Evolutionary conservation across 2,888 invertebrate genomes (phyloP).

Genomic region (Napeogenes sylphis): DNA sequence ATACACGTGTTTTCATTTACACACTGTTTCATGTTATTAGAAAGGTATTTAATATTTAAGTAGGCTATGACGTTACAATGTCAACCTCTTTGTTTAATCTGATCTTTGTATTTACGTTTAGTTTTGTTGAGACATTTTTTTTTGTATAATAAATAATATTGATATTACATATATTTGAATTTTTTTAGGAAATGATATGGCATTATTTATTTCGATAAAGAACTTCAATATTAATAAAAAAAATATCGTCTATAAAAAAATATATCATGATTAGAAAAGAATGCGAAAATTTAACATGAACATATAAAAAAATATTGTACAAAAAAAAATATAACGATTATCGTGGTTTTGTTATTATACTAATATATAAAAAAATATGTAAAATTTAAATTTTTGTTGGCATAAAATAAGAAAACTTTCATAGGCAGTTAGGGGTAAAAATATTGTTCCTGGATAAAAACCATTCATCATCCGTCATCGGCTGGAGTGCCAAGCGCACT

Average conservation of each 20-base stretch:
- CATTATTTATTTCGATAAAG: too few relatives aligned
- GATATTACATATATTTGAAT: not conserved
- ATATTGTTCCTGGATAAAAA: constrained; percentile 54
- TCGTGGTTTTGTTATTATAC: too few relatives aligned
- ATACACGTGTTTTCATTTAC: too few relatives aligned
- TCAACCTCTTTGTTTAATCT: constrained; percentile 2
- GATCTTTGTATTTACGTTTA: too few relatives aligned
- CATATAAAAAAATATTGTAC: too few relatives aligned
- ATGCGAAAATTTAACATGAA: too few relatives aligned
- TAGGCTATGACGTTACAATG: constrained; percentile 8
- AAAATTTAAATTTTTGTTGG: constrained; percentile 4
- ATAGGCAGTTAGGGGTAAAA: constrained; percentile 53
- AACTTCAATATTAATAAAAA: too few relatives aligned
- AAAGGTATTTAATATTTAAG: constrained; percentile 7
- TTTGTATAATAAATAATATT: not conserved
- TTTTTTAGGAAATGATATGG: not conserved
- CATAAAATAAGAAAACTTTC: constrained; percentile 41
- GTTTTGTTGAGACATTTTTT: not conserved
- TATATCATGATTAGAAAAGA: too few relatives aligned
- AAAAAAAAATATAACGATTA: too few relatives aligned
- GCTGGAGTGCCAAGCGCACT: constrained; percentile 67
- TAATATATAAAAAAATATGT: too few relatives aligned
- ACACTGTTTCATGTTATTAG: not conserved
- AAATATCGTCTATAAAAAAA: too few relatives aligned
- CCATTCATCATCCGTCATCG: constrained; percentile 71